Conservation (phyloP, 2,797 vertebrate species). For the Sparus aurata region DNA sequence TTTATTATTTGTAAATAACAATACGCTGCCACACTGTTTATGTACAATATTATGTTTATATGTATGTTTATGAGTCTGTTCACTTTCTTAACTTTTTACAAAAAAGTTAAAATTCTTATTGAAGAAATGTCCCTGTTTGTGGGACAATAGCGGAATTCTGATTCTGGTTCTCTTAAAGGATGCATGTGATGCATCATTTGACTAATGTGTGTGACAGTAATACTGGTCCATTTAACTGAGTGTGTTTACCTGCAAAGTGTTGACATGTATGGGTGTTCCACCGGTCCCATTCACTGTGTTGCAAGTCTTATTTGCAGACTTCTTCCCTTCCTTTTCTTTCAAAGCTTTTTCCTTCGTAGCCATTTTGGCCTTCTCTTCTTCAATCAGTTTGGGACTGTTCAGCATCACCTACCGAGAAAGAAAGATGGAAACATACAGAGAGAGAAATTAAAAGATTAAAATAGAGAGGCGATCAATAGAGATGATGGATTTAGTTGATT, state of each 20-base stretch:
- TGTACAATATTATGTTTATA: no score
- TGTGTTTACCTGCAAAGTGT: slow-evolving; percentile 91
- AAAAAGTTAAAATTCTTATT: no score
- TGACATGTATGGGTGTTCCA: slow-evolving; percentile 94
- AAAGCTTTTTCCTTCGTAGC: slow-evolving; percentile 91
- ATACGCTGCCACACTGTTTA: no score
- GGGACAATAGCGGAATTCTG: no score
- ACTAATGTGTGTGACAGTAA: neutral
- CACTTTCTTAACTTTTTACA: no score
- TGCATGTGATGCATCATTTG: neutral
- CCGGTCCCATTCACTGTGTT: slow-evolving; percentile 94
- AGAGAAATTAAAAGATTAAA: no score
- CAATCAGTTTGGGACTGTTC: slow-evolving; percentile 94
- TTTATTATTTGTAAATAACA: no score
- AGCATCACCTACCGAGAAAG: slow-evolving; percentile 86
- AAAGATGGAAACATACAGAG: neutral
- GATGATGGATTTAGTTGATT: neutral
- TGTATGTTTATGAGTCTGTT: no score
- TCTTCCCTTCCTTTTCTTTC: slow-evolving; percentile 85
- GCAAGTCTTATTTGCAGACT: slow-evolving; percentile 89
- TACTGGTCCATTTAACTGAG: neutral
- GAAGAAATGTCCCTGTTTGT: no score
- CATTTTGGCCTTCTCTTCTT: slow-evolving; percentile 94
- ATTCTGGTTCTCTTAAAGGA: neutral
- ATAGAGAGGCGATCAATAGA: neutral